Percentiles rank a stretch among this genome's conserved stretches.
Evolutionary conservation across 2,113 vertebrate species (phyloP).

Genomic region (Prolemur simus): DNA sequence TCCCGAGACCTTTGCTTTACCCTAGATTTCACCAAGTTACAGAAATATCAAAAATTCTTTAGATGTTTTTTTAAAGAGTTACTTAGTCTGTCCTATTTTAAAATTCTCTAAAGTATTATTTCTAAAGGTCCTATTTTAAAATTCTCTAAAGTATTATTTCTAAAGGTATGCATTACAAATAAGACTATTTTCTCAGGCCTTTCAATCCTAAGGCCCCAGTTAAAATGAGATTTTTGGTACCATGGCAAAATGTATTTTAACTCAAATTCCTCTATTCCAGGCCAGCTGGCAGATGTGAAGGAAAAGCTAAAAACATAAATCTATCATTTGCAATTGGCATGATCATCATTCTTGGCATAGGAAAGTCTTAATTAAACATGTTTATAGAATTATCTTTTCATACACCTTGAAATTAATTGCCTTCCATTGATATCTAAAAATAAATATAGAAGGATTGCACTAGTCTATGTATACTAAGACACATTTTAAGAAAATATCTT

Average conservation of each 20-base stretch:
- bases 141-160: slow-evolving; percentile 61
- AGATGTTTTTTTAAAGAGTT: background rate
- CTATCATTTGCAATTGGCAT: slow-evolving; percentile 65
- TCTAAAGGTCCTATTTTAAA: slow-evolving; percentile 53
- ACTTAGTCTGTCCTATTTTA: slow-evolving; percentile 21
- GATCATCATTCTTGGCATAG: slow-evolving; percentile 58
- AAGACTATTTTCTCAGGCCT: slow-evolving; percentile 45
- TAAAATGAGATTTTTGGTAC: slow-evolving; percentile 69
- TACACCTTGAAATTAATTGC: slow-evolving; percentile 66
- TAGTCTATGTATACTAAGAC: background rate
- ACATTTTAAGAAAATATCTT: slow-evolving; percentile 16
- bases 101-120: slow-evolving; percentile 55
- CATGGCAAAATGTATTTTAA: slow-evolving; percentile 61
- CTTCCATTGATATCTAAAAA: slow-evolving; percentile 54
- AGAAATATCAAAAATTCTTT: background rate
- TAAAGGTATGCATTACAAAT: slow-evolving; percentile 59
- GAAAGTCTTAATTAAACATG: slow-evolving; percentile 69
- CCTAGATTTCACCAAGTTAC: background rate
- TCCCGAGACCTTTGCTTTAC: background rate
- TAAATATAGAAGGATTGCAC: slow-evolving; percentile 50
- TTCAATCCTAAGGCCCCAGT: slow-evolving; percentile 51
- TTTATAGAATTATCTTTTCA: slow-evolving; percentile 64
- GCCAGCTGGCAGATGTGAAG: slow-evolving; percentile 66
- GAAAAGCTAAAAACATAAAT: slow-evolving; percentile 68
- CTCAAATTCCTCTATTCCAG: slow-evolving; percentile 72